Evolutionary conservation across 2,797 vertebrate species (phyloP).

Genomic region (Tokudaia muenninki): DNA sequence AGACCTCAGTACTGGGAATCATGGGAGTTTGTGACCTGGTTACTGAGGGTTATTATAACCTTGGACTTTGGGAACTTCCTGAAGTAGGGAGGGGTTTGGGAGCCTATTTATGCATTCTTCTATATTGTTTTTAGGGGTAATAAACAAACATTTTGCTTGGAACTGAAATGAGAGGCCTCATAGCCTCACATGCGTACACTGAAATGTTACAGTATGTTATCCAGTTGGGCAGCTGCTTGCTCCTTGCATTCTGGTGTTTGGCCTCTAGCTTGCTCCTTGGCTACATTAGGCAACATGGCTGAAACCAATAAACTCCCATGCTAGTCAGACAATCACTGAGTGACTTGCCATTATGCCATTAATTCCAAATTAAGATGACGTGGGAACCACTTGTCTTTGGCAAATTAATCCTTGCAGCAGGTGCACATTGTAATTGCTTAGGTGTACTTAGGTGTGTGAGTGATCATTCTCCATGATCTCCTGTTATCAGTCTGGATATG

Average conservation of each 20-base stretch:
- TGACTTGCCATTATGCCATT: not conserved
- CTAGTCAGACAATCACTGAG: not conserved
- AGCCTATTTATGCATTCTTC: not conserved
- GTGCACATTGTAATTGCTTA: not conserved
- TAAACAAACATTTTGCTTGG: not conserved
- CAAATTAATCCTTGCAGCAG: not conserved
- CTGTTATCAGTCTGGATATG: not conserved
- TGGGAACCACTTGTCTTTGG: not conserved
- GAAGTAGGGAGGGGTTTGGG: not conserved
- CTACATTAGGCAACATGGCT: not conserved
- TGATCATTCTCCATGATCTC: not conserved
- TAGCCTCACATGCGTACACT: not conserved
- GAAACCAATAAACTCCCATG: not conserved
- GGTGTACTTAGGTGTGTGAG: not conserved
- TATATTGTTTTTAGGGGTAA: not conserved
- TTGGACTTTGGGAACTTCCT: not conserved
- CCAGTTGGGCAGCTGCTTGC: too few relatives aligned
- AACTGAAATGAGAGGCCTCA: not conserved
- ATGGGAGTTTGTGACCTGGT: not conserved
- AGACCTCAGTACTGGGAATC: not conserved
- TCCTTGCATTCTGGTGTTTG: not conserved
- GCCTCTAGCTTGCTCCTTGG: not conserved
- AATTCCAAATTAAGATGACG: constrained; percentile 14
- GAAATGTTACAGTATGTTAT: not conserved
- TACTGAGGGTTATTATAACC: not conserved